Evolutionary conservation across 2,113 vertebrate species (phyloP), one percentile per base, ranked within the genome.

Genomic region (Pterophyllum scalare): DNA sequence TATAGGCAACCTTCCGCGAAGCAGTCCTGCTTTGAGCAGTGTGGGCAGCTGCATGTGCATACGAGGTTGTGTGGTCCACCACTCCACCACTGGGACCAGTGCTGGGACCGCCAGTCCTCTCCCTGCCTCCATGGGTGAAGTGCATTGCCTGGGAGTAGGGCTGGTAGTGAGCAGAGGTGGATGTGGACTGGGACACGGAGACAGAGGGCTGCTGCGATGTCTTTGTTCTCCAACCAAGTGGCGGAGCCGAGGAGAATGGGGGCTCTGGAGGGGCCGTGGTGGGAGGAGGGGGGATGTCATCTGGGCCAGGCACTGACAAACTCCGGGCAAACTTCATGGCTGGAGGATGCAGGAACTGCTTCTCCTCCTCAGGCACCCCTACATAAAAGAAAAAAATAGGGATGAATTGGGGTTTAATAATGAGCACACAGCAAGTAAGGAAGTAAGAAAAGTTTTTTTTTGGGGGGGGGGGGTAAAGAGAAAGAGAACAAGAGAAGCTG

Each of bases 211-310:
- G 96, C 88, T 97, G 96, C 14, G 94, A 93, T 0, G 95, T 81
- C 88, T 95, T 95, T 1, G 93, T 62, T 84, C 95, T 94, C 95
- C 95, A 96, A 67, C 96, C 95, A 5, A 94, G 95, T 1, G 96
- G 95, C 0, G 97, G 97, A 1, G 97, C 96, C 0, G 96, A 97
- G 82, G 96, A 97, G 89, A 97, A 98, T 0, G 97, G 97, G 22
- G 97, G 97, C 19, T 98, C 97, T 0, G 97, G 97, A 0, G 97
- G 97, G 19, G 97, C 97, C 4, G 97, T 97, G 75, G 97, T 98
- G n/a, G 97, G 97, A 15, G 97, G 97, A 1, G 97, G 97, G 8
- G 97, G 97, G 79, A 98, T 97, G 76, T 98, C 97, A 52, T 98
- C 97, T 0, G 97, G 97, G 11, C 97, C 97, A 0, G 97, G 97